phyloP scores from a whole-genome alignment of 2,113 vertebrate species.

The Mesitornis unicolor region DNA sequence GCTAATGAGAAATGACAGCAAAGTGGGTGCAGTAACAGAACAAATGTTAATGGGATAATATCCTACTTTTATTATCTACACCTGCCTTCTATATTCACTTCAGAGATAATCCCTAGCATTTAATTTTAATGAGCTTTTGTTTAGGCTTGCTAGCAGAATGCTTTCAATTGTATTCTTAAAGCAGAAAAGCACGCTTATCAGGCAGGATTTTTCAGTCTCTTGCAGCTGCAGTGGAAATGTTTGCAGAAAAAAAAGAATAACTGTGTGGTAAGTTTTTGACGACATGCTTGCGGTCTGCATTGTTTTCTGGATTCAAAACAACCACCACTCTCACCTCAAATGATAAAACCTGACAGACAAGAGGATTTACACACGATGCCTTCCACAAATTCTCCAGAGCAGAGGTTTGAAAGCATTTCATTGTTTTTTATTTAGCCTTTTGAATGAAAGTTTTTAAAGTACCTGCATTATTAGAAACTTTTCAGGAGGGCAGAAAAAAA shows the following conservation, averaged over 20 bases:
- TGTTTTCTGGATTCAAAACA: not conserved
- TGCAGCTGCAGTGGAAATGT: not conserved
- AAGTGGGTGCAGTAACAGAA: not conserved
- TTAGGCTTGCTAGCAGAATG: not conserved
- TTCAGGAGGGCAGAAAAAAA: not conserved
- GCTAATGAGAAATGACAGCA: not conserved
- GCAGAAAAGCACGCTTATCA: not conserved
- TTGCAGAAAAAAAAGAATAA: not conserved
- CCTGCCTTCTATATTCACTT: conserved; percentile 14
- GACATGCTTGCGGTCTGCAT: not conserved
- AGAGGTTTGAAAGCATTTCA: not conserved
- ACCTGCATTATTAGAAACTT: not conserved
- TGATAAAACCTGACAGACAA: not conserved
- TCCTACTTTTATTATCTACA: conserved; percentile 12
- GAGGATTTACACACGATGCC: not conserved
- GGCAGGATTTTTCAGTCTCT: not conserved
- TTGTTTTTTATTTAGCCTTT: not conserved
- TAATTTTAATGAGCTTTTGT: conserved; percentile 21
- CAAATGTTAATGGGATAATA: not conserved
- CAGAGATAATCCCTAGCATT: conserved; percentile 8
- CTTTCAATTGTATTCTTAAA: conserved; percentile 16
- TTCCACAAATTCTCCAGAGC: not conserved
- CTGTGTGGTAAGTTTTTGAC: not conserved
- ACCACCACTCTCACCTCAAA: not conserved
- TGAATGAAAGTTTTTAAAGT: not conserved